Evolutionary conservation across 2,797 vertebrate genomes (phyloP).

Genomic region (Myripristis murdjan): DNA sequence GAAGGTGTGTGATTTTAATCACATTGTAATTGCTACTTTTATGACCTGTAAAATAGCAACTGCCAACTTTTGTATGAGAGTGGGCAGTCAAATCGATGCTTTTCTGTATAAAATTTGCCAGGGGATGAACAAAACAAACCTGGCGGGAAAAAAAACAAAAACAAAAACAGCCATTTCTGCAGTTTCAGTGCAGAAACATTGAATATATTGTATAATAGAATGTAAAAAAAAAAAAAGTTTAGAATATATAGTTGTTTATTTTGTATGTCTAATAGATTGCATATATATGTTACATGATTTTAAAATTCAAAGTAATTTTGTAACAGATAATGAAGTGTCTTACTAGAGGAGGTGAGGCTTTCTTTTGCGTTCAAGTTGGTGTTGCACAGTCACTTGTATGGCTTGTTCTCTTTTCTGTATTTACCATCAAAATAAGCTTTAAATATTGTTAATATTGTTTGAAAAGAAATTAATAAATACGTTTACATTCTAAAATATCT

Average conservation of each 20-base stretch:
- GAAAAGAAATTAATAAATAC: slow-evolving; percentile 80
- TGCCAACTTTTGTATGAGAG: slow-evolving; percentile 41
- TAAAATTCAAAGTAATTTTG: slow-evolving; percentile 88
- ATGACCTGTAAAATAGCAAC: slow-evolving; percentile 61
- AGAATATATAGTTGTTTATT: slow-evolving; percentile 86
- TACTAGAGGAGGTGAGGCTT: slow-evolving; percentile 78
- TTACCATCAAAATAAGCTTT: slow-evolving; percentile 86
- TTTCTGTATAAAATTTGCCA: slow-evolving; percentile 66
- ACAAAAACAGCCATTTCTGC: slow-evolving; percentile 82
- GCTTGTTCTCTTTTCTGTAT: slow-evolving; percentile 80
- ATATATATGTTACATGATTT: slow-evolving; percentile 85
- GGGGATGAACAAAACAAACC: slow-evolving; percentile 67
- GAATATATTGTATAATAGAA: slow-evolving; percentile 86
- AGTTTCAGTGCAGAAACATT: slow-evolving; percentile 78
- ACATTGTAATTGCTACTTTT: slow-evolving; percentile 52
- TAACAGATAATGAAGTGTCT: slow-evolving; percentile 90
- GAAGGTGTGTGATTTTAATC: slow-evolving; percentile 64
- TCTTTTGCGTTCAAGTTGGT: slow-evolving; percentile 77
- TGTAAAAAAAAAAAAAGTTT: slow-evolving; percentile 76
- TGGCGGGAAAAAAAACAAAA: too few relatives aligned
- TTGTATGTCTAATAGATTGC: slow-evolving; percentile 86
- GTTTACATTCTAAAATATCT: slow-evolving; percentile 83
- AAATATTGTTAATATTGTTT: slow-evolving; percentile 85
- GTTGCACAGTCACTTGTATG: slow-evolving; percentile 83
- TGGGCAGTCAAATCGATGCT: slow-evolving; percentile 52